Base-by-base conservation (phyloP, 2,113 vertebrate species). In the Sturnus vulgaris region DNA sequence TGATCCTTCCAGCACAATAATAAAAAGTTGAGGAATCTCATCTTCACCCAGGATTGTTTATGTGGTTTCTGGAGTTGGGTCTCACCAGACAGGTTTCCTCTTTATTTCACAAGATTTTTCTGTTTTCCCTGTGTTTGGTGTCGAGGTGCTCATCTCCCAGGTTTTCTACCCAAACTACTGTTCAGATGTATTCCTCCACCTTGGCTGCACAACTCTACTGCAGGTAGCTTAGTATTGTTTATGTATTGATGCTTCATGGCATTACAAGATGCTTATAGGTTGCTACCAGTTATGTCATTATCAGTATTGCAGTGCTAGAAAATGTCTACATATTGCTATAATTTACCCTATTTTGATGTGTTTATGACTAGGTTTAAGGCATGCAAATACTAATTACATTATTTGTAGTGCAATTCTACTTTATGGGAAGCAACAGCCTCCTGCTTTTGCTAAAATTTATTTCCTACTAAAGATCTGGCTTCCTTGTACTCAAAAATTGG, bases 71-170 rank as follows among this genome's bases (percentile, higher is more conserved):
- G 53, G 12, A 31, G 5, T 17, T 69, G 15, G 30, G 15, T 69
- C 7, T 10, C 37, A 65, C 10, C 21, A 49, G 27, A 9, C 9
- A 75, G n/a, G 4, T 64, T 68, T 81, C 44, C 30, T 69, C 27
- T 12, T 69, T 55, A 52, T 17, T 82, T 13, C 18, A 33, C 1
- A 8, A 20, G 17, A 37, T 39, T 82, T 33, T 86, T 60, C 37
- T 56, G 8, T 20, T 88, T 47, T 60, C 5, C 15, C 27, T 44
- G 19, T 33, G 47, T 73, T 33, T 71, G 46, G 24, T 28, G 30
- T 33, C 11, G 1, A 1, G 0, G 30, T 37, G 15, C 13, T 55
- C 1, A 0, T 39, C 33, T 61, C 31, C 4, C 12, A 33, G 25
- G 7, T 60, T n/a, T 84, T 46, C 40, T 42, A 28, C 15, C 22